These are phyloP conservation scores for Biston stratarius DNA, from an alignment of 2,888 invertebrate species.

Conservation along the genomic window DNA sequence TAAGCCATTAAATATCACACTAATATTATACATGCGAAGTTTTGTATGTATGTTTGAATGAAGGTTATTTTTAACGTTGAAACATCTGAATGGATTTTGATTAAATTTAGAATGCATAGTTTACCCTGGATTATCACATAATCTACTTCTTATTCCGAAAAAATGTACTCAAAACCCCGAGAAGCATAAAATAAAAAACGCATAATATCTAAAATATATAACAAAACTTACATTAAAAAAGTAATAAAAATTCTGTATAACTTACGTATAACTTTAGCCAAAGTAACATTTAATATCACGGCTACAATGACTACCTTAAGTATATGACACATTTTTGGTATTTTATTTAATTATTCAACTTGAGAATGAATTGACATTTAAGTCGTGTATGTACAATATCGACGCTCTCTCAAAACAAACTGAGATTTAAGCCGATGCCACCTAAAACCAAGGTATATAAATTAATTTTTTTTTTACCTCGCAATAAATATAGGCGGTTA, in stretches of 20 bases:
- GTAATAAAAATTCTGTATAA: slow-evolving; percentile 17
- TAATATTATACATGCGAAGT: no score
- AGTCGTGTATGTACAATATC: slow-evolving; percentile 41
- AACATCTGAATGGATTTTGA: no score
- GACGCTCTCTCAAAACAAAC: slow-evolving; percentile 48
- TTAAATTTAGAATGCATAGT: no score
- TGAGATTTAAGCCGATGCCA: slow-evolving; percentile 41
- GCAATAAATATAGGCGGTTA: background rate
- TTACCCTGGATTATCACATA: no score
- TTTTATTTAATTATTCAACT: slow-evolving; percentile 5
- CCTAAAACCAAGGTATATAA: slow-evolving; percentile 23
- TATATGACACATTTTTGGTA: slow-evolving; percentile 46
- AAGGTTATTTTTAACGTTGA: no score
- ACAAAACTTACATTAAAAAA: no score
- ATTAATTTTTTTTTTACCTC: background rate
- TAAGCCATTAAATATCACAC: no score
- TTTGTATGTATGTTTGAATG: no score
- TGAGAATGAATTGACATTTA: slow-evolving; percentile 9
- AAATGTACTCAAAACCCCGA: no score
- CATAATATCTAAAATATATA: no score
- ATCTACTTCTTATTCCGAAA: no score
- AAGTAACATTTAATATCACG: slow-evolving; percentile 39
- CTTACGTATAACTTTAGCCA: slow-evolving; percentile 55
- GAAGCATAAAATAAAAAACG: no score
- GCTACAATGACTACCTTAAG: slow-evolving; percentile 36